phyloP scores from a whole-genome alignment of 2,113 vertebrate genomes.

The Triplophysa tibetana region DNA sequence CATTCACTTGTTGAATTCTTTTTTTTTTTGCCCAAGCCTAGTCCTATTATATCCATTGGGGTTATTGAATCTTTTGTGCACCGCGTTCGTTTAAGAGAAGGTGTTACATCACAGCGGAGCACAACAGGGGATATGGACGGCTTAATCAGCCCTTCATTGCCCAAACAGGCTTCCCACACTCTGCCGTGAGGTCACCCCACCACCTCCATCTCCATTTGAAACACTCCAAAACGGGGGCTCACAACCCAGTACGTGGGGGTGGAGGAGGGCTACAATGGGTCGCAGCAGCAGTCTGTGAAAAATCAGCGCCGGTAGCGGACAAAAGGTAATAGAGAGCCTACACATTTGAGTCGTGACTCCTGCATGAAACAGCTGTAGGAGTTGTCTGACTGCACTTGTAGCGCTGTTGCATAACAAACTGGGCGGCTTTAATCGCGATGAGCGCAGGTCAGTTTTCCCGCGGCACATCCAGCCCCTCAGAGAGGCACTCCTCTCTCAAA shows the following conservation, averaged over 20 bases:
- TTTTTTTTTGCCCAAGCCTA: slow-evolving; percentile 7
- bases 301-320: slow-evolving; percentile 39
- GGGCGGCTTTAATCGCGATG: slow-evolving; percentile 64
- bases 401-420: slow-evolving; percentile 72
- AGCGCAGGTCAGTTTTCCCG: slow-evolving; percentile 70
- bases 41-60: slow-evolving; percentile 47
- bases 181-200: slow-evolving; percentile 42
- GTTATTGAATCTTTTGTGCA: slow-evolving; percentile 47
- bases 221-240: slow-evolving; percentile 52
- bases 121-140: slow-evolving; percentile 46
- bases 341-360: slow-evolving; percentile 76
- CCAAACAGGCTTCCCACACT: slow-evolving; percentile 49
- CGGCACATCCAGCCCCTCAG: slow-evolving; percentile 59
- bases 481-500: slow-evolving; percentile 50
- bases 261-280: slow-evolving; percentile 47
- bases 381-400: slow-evolving; percentile 72
- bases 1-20: slow-evolving; percentile 5
- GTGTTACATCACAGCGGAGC: slow-evolving; percentile 52
- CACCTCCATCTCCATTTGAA: slow-evolving; percentile 58
- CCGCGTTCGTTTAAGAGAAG: slow-evolving; percentile 31
- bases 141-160: slow-evolving; percentile 43
- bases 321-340: slow-evolving; percentile 65
- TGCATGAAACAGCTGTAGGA: slow-evolving; percentile 75
- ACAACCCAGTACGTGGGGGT: slow-evolving; percentile 46
- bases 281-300: slow-evolving; percentile 44